These are phyloP conservation scores for Eucera pruinosa DNA, from an alignment of 2,888 invertebrate genomes.

Conservation along the genomic window DNA sequence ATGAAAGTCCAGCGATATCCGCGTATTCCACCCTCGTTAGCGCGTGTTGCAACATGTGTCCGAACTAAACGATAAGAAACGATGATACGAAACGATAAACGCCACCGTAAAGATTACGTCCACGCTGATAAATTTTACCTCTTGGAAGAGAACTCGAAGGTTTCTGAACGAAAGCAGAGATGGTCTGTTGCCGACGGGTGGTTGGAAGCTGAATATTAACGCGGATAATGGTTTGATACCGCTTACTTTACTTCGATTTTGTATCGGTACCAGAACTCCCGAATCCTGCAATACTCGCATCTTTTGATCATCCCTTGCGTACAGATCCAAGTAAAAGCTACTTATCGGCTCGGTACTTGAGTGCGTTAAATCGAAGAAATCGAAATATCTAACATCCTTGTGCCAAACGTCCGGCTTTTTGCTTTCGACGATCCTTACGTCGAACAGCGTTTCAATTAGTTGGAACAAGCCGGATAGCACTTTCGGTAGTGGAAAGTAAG, in stretches of 20 bases:
- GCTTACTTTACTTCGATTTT: conserved; percentile 89
- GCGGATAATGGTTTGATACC: conserved; percentile 91
- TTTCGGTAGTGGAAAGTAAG: conserved; percentile 93
- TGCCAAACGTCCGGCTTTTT: conserved; percentile 91
- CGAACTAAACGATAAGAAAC: conserved; percentile 87
- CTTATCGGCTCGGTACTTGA: conserved; percentile 88
- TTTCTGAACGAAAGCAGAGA: conserved; percentile 91
- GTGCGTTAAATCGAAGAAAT: conserved; percentile 89
- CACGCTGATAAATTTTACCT: conserved; percentile 83
- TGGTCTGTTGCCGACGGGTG: conserved; percentile 87
- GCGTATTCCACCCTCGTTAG: conserved; percentile 92
- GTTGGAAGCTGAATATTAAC: conserved; percentile 92
- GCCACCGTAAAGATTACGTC: neutral
- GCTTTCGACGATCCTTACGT: conserved; percentile 89
- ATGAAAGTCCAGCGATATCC: conserved; percentile 93
- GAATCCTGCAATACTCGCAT: conserved; percentile 86
- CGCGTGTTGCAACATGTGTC: conserved; percentile 93
- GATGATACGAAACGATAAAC: neutral
- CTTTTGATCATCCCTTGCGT: conserved; percentile 89
- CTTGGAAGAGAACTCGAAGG: conserved; percentile 90
- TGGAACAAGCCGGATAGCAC: conserved; percentile 92
- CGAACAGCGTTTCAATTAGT: conserved; percentile 91
- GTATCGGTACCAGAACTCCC: conserved; percentile 92
- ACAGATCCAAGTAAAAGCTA: conserved; percentile 95
- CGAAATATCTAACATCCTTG: conserved; percentile 92